Conservation (phyloP, 2,113 vertebrate genomes). For the Syngnathus scovelli region DNA sequence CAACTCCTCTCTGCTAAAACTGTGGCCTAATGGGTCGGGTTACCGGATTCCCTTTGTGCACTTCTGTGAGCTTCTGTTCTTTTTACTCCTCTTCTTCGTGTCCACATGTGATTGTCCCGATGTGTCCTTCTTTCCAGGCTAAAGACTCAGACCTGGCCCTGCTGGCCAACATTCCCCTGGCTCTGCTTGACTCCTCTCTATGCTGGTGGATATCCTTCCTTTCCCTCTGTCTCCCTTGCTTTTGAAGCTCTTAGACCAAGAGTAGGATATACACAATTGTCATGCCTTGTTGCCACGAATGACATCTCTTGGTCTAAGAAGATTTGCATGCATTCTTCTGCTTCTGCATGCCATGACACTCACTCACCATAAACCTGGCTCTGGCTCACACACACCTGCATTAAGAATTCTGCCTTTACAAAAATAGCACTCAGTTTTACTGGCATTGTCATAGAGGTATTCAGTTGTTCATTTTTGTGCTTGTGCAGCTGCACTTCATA, state of each 20-base stretch:
- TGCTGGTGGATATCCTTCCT: slow-evolving; percentile 92
- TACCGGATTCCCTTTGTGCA: slow-evolving; percentile 16
- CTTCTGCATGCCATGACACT: neutral
- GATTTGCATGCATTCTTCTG: slow-evolving; percentile 10
- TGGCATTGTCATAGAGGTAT: neutral
- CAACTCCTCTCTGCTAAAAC: neutral
- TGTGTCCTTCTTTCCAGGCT: slow-evolving; percentile 61
- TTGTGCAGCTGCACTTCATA: neutral
- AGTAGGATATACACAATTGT: slow-evolving; percentile 1
- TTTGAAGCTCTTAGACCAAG: slow-evolving; percentile 10
- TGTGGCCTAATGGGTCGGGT: slow-evolving; percentile 10
- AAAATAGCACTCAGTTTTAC: neutral
- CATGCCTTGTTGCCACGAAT: neutral
- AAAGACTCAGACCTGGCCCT: slow-evolving; percentile 82
- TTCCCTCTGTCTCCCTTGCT: slow-evolving; percentile 33
- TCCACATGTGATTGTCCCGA: slow-evolving; percentile 22
- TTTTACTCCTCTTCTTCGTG: slow-evolving; percentile 23
- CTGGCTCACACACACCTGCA: neutral
- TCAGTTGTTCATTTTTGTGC: neutral
- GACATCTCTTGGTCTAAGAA: neutral
- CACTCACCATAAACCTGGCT: neutral
- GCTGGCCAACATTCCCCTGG: slow-evolving; percentile 82
- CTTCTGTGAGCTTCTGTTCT: slow-evolving; percentile 23
- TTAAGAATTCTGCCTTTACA: neutral
- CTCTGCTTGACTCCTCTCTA: slow-evolving; percentile 85